Base-by-base conservation (phyloP, 92 coral and sea anemone species). In the Paragorgia papillata region DNA sequence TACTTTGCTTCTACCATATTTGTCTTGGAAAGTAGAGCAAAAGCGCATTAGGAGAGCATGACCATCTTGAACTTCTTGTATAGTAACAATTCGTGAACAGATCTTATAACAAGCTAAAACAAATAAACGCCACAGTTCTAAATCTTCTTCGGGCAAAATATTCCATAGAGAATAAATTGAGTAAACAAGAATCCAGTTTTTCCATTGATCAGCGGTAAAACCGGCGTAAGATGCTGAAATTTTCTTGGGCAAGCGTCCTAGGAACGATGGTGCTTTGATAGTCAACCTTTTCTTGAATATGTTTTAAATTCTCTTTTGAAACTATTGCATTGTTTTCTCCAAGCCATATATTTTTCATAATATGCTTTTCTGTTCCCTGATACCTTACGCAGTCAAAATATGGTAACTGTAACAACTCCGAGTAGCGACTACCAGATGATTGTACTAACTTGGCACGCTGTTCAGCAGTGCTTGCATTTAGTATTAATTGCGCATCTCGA, bases 331-430 rank as follows among this genome's bases (percentile, higher is more conserved):
- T 32, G n/a, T 20, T 69, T n/a, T n/a, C 67, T 32, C 79, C 82
- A 43, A 86, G 71, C 90, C 89, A 90, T 50, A 90, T 61, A 24
- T 87, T 86, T 59, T 84, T 81, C 7, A 90, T n/a, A n/a, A n/a
- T 75, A 75, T 81, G 82, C 49, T 90, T 87, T 0, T 91, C 83
- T 70, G 96, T 90, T 0, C 91, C 96, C 61, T 81, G 88, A 29
- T 75, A 90, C 32, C 91, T 63, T 1, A 86, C 86, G 73, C 89
- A 79, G 34, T 89, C 90, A 76, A 86, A 89, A 62, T 86, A 89
- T 0, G 88, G 85, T 25, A 89, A 51, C 8, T 12, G 40, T 57
- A 82, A 30, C 24, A 86, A 54, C 30, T 82, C 88, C 25, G 54
- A 63, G 26, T 33, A 88, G 7, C 85, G 58, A 0, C 82, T 37